Conservation (phyloP, 2,797 vertebrate genomes). For the Basileuterus tristriatus region DNA sequence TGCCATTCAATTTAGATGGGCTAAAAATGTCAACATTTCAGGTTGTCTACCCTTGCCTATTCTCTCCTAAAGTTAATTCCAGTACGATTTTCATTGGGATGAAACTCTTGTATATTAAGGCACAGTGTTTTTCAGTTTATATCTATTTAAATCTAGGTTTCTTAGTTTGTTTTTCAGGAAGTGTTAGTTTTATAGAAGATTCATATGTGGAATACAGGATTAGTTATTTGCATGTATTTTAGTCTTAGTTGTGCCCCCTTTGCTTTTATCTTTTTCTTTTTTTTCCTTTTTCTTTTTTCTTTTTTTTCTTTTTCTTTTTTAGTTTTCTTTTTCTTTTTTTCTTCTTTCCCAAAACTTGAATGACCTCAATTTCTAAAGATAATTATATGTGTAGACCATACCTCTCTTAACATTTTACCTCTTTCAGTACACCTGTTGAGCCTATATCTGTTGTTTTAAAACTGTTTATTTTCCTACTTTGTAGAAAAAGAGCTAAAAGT, state of each 20-base stretch:
- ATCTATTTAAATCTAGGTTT: background rate
- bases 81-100: background rate
- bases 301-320: no score
- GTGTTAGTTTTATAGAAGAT: background rate
- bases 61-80: background rate
- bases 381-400: constrained; percentile 14
- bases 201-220: background rate
- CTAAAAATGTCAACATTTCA: background rate
- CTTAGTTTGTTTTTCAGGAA: background rate
- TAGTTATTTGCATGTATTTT: background rate
- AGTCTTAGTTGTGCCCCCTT: background rate
- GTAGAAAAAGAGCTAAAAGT: background rate
- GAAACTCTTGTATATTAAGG: background rate
- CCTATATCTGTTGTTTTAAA: background rate
- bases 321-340: fast-evolving
- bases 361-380: background rate
- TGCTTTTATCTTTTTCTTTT: fast-evolving
- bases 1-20: background rate
- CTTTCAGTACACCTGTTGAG: background rate
- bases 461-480: background rate
- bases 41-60: background rate
- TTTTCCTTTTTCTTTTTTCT: background rate
- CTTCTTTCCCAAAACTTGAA: background rate
- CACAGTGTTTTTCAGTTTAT: background rate
- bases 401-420: background rate